Percentiles rank a stretch among this genome's conserved stretches.
These are phyloP conservation scores for Chromis chromis DNA, from an alignment of 2,797 vertebrate species.

Conservation along the genomic window DNA sequence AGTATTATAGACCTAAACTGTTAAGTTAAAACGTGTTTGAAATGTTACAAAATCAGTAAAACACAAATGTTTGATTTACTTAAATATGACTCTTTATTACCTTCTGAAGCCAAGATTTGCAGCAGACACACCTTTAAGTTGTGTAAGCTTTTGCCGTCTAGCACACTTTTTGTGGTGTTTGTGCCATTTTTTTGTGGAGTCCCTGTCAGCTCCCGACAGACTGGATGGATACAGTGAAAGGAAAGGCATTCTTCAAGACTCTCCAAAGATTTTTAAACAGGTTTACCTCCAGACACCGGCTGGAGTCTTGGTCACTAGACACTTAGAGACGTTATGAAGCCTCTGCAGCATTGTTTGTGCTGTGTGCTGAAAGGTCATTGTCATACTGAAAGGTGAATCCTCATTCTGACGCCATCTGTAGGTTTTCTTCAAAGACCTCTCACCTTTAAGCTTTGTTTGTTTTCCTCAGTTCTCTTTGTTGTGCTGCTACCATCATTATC, in stretches of 20 bases:
- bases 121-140: not conserved
- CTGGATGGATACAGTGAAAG: not conserved
- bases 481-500: not conserved
- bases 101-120: not conserved
- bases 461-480: not conserved
- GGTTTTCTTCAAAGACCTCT: not conserved
- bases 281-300: not conserved
- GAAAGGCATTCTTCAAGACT: constrained; percentile 6
- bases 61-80: not conserved
- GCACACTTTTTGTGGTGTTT: not conserved
- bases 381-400: constrained; percentile 9
- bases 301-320: not conserved
- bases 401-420: not conserved
- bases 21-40: not conserved
- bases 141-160: not conserved
- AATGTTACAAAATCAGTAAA: not conserved
- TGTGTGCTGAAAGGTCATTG: constrained; percentile 12
- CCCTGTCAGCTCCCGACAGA: not conserved
- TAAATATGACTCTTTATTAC: not conserved
- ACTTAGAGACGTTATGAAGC: constrained; percentile 3
- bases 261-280: not conserved
- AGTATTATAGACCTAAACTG: too few species aligned
- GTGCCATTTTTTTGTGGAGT: not conserved
- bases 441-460: not conserved
- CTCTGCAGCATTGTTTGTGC: not conserved